Conservation (phyloP, 2,888 invertebrate genomes). For the Galerucella pusilla region DNA sequence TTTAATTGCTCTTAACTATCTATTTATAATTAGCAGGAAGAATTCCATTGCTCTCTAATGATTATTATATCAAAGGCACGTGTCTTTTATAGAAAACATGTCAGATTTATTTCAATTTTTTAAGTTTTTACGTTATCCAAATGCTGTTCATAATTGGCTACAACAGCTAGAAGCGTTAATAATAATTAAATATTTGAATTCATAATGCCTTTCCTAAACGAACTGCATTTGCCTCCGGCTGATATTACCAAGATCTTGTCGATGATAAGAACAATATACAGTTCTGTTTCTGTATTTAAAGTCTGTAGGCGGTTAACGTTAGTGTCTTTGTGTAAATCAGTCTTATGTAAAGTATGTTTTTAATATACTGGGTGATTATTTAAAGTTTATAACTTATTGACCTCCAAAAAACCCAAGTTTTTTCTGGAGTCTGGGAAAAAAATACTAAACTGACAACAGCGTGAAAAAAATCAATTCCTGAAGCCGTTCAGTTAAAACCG, state of each 20-base stretch:
- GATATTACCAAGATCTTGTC: background rate
- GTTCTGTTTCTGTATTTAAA: slow-evolving; percentile 1
- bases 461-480: no score
- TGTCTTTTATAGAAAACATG: background rate
- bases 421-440: no score
- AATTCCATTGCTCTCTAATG: background rate
- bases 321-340: background rate
- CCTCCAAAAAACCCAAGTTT: no score
- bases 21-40: no score
- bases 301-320: background rate
- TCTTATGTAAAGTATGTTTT: background rate
- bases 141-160: background rate
- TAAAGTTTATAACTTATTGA: no score
- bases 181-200: slow-evolving; percentile 13
- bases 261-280: background rate
- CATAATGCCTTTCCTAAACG: background rate
- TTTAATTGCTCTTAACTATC: no score
- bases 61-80: background rate
- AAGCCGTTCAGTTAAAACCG: no score
- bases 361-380: background rate
- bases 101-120: background rate
- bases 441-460: no score
- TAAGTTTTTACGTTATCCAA: background rate
- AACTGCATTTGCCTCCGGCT: background rate
- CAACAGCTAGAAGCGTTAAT: background rate